Conservation (phyloP, 1,140 invertebrate species). For the Drosophila tsacasi region DNA sequence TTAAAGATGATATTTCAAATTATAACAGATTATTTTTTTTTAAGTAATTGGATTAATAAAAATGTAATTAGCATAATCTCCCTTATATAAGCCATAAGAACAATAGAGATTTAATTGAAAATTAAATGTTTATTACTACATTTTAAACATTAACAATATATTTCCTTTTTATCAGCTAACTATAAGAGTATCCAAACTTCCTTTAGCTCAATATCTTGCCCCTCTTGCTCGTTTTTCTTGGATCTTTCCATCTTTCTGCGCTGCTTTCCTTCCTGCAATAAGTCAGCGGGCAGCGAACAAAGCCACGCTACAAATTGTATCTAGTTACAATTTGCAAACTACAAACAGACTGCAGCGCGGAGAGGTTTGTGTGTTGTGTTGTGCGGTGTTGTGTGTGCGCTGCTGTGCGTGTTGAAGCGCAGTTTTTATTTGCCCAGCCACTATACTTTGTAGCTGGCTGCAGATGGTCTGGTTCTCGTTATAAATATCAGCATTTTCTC, state of each 20-base stretch:
- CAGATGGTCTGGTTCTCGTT: slow-evolving; percentile 48
- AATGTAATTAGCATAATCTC: too few species aligned
- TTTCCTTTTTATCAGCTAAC: not conserved
- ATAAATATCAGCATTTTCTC: slow-evolving; percentile 47
- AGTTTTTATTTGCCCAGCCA: slow-evolving; percentile 69
- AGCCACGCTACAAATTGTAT: slow-evolving; percentile 83
- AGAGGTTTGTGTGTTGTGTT: slow-evolving; percentile 29
- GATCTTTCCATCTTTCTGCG: slow-evolving; percentile 40
- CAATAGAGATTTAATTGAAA: too few species aligned
- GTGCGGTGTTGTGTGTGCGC: not conserved
- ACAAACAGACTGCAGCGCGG: slow-evolving; percentile 60
- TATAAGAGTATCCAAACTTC: not conserved
- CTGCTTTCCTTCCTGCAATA: slow-evolving; percentile 77
- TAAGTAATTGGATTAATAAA: too few species aligned
- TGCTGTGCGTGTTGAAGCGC: slow-evolving; percentile 78
- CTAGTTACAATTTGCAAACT: slow-evolving; percentile 84
- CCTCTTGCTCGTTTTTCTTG: slow-evolving; percentile 28
- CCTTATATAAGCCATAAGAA: too few species aligned
- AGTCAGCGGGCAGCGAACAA: slow-evolving; percentile 78
- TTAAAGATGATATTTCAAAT: not conserved
- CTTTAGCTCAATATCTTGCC: fast-evolving
- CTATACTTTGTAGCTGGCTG: slow-evolving; percentile 44
- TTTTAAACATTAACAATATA: not conserved
- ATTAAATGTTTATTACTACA: not conserved
- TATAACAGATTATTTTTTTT: too few species aligned